Conservation (phyloP, 1,140 invertebrate genomes). For the Gonatopus flavifemur region DNA sequence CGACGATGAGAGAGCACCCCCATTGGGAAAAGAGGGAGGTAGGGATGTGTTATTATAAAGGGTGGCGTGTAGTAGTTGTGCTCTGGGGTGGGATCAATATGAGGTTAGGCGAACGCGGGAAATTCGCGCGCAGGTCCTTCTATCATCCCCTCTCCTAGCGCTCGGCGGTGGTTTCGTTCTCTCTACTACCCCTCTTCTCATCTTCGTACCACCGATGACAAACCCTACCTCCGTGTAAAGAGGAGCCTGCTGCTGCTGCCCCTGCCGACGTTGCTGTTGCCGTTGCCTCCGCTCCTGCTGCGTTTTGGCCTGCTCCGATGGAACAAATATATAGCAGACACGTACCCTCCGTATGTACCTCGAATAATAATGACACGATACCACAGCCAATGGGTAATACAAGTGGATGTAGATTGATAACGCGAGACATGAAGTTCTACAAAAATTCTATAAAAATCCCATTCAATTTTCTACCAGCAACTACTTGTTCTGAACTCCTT, state of each 20-base stretch:
- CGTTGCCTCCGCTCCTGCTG: neutral
- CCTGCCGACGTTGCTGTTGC: constrained; percentile 1
- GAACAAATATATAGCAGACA: too few species aligned
- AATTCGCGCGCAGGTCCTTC: constrained; percentile 59
- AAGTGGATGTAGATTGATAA: too few species aligned
- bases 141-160: constrained; percentile 24
- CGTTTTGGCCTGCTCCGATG: neutral
- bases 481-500: too few species aligned
- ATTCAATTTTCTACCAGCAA: too few species aligned
- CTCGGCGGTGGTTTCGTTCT: constrained; percentile 11
- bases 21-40: neutral
- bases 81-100: constrained; percentile 59
- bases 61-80: constrained; percentile 20
- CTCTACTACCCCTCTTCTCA: constrained; percentile 17
- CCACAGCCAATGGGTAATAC: too few species aligned
- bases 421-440: too few species aligned
- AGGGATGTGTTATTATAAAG: neutral
- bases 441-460: too few species aligned
- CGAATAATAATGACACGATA: too few species aligned
- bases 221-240: too few species aligned
- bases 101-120: constrained; percentile 58
- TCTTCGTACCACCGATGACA: too few species aligned
- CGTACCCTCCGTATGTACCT: too few species aligned
- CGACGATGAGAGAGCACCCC: neutral
- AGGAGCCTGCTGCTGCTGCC: constrained; percentile 3